Conservation (phyloP, 1,140 invertebrate genomes). For the Magallana angulata region DNA sequence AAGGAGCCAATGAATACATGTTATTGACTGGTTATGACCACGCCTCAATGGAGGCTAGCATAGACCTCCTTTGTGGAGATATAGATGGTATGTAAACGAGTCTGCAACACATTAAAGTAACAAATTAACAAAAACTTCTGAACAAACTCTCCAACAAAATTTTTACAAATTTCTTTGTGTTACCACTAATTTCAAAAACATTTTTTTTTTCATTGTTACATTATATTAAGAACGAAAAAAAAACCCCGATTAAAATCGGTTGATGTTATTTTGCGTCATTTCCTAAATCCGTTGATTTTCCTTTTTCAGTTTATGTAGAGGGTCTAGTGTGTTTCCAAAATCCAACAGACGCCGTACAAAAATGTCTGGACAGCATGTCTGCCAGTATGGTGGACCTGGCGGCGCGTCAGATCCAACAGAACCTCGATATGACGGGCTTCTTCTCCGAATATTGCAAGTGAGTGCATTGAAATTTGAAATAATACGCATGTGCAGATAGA, state of each 20-base stretch:
- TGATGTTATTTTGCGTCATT: too few relatives aligned
- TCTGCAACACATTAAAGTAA: background rate
- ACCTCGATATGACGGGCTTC: slow-evolving; percentile 43
- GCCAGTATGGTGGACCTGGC: slow-evolving; percentile 53
- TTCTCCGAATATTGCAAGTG: slow-evolving; percentile 57
- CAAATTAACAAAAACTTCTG: too few relatives aligned
- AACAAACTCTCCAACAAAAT: too few relatives aligned
- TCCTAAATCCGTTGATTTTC: background rate
- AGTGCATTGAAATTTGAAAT: background rate
- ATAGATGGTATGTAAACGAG: slow-evolving; percentile 50
- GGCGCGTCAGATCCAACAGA: slow-evolving; percentile 48
- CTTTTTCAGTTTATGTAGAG: slow-evolving; percentile 52
- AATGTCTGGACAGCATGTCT: slow-evolving; percentile 52
- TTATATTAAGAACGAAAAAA: background rate
- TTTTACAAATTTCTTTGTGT: too few relatives aligned
- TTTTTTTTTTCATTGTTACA: background rate
- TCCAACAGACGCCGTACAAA: slow-evolving; percentile 27
- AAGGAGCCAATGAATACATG: slow-evolving; percentile 49
- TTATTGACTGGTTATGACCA: slow-evolving; percentile 56
- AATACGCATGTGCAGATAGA: too few relatives aligned
- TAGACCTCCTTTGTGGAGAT: slow-evolving; percentile 53
- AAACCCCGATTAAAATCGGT: too few relatives aligned
- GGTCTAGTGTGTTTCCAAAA: slow-evolving; percentile 54
- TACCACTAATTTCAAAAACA: too few relatives aligned
- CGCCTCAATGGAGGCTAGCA: slow-evolving; percentile 55